Percentiles rank a stretch among this genome's conserved stretches.
These are phyloP conservation scores for Sitta europaea DNA, from an alignment of 2,113 vertebrate species.

Conservation along the genomic window DNA sequence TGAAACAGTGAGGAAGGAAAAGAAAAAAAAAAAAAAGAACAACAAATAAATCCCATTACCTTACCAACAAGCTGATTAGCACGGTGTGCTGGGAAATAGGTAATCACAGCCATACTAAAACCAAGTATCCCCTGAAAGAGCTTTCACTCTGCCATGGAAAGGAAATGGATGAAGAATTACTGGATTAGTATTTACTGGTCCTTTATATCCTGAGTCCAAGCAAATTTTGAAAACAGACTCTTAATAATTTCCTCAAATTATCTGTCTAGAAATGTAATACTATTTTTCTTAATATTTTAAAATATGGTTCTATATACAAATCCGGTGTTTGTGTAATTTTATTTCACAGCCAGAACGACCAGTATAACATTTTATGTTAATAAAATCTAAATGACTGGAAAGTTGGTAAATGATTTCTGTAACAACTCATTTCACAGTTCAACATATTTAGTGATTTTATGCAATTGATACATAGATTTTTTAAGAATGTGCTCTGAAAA, in stretches of 20 bases:
- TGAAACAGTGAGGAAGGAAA: accelerated
- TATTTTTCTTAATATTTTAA: background rate
- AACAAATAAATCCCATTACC: background rate
- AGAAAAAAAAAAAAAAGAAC: too few relatives aligned
- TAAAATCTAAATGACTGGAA: background rate
- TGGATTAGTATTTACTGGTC: background rate
- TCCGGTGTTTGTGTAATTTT: background rate
- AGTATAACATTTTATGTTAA: background rate
- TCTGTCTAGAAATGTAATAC: background rate
- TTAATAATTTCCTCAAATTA: background rate
- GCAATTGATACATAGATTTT: background rate
- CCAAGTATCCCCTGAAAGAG: background rate
- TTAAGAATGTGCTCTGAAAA: background rate
- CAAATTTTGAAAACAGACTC: background rate
- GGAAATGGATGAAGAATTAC: background rate
- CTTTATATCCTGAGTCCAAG: background rate
- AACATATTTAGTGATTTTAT: background rate
- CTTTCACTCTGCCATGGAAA: background rate
- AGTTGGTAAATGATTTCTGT: background rate
- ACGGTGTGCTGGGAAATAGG: background rate
- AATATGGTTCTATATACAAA: background rate
- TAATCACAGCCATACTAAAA: background rate
- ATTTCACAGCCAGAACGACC: background rate
- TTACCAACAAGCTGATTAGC: background rate
- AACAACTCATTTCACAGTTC: background rate